A percentile compares a stretch with the other conserved stretches of the same genome.
Evolutionary conservation across 2,797 vertebrate genomes (phyloP).

Genomic region (Iguana delicatissima): DNA sequence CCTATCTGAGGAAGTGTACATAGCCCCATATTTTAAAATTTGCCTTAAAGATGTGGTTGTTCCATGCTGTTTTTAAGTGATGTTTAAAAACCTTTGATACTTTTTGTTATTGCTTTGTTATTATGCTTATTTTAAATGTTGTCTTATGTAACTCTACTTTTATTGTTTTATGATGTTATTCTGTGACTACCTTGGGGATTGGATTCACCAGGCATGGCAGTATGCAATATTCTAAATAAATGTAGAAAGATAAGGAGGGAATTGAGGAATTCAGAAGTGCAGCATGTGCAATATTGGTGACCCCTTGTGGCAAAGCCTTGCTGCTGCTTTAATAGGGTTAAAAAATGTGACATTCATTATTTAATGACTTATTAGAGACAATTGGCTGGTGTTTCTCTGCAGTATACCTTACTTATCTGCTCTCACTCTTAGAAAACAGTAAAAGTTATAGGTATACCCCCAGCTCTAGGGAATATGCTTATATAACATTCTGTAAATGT

Average conservation of each 20-base stretch:
- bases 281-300: not conserved
- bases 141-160: not conserved
- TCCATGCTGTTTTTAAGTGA: not conserved
- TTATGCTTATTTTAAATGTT: not conserved
- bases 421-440: not conserved
- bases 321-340: not conserved
- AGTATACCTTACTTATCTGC: not conserved
- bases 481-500: not conserved
- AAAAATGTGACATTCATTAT: not conserved
- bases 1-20: not conserved
- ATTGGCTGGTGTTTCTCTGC: accelerated
- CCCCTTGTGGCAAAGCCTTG: accelerated
- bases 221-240: not conserved
- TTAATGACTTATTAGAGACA: not conserved
- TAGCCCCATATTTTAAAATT: not conserved
- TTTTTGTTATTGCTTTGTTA: not conserved
- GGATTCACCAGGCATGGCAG: not conserved
- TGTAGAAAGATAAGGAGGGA: not conserved
- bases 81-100: not conserved
- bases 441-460: accelerated
- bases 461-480: not conserved
- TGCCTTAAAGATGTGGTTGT: not conserved
- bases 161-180: not conserved
- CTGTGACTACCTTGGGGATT: not conserved
- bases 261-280: not conserved